Conservation (phyloP, 2,113 vertebrate species). For the Rhynchomys soricoides region DNA sequence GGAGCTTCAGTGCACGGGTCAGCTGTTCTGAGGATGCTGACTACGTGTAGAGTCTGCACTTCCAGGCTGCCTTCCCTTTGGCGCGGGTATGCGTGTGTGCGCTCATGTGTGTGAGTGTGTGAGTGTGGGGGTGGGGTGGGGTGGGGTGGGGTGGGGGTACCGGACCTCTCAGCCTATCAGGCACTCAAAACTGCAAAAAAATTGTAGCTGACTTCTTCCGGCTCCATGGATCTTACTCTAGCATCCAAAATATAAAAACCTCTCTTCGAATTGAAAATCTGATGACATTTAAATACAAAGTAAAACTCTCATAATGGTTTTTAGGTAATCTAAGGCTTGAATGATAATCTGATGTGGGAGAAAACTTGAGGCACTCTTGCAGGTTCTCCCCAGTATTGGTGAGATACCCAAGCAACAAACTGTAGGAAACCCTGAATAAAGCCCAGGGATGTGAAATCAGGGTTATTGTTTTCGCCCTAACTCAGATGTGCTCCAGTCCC, state of each 20-base stretch:
- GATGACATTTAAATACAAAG: neutral
- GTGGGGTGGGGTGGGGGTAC: neutral
- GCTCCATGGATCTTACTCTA: neutral
- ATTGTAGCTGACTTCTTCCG: neutral
- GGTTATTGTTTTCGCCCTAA: neutral
- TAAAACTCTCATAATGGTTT: slow-evolving; percentile 6
- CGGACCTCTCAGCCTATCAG: neutral
- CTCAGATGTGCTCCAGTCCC: neutral
- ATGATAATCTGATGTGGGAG: neutral
- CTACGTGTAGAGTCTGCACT: rapidly evolving
- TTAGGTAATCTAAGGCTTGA: neutral
- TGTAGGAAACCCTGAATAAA: neutral
- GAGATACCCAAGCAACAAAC: neutral
- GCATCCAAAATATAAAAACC: neutral
- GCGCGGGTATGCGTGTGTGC: no score
- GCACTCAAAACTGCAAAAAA: neutral
- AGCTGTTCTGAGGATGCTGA: neutral
- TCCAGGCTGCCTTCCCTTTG: neutral
- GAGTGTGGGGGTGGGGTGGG: no score
- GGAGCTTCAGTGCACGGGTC: neutral
- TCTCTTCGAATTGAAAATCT: neutral
- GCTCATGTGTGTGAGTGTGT: no score
- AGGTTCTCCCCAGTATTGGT: neutral
- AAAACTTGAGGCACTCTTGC: neutral
- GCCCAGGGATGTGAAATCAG: neutral